A percentile compares a stretch with the other conserved stretches of the same genome.
Evolutionary conservation across 2,888 invertebrate species (phyloP).

Genomic region (Phyto melanocephala): DNA sequence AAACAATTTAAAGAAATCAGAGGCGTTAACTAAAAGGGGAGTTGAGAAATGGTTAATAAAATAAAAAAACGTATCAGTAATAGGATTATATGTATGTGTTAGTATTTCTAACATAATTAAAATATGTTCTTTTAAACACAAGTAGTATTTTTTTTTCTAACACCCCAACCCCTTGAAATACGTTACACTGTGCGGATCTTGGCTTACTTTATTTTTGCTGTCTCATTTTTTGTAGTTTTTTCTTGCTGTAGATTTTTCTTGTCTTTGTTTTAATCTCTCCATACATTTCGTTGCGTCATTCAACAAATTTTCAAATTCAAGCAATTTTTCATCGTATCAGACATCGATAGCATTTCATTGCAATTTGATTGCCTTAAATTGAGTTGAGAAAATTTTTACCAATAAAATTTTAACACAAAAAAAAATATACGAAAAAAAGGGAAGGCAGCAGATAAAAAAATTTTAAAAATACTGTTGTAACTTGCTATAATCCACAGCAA

Average conservation of each 20-base stretch:
- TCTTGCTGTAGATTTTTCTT: not conserved
- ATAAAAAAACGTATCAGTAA: too few species aligned
- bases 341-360: constrained; percentile 64
- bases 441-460: constrained; percentile 5
- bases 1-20: constrained; percentile 11
- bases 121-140: too few species aligned
- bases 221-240: constrained; percentile 14
- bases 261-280: constrained; percentile 37
- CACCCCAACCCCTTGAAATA: too few species aligned
- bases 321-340: constrained; percentile 64
- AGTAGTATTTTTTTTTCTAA: too few species aligned
- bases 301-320: constrained; percentile 65
- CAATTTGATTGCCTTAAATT: constrained; percentile 62
- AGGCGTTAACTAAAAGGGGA: not conserved
- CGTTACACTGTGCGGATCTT: too few species aligned
- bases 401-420: not conserved
- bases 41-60: too few species aligned
- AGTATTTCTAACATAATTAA: too few species aligned
- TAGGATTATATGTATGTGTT: too few species aligned
- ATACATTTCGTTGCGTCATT: constrained; percentile 61
- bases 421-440: not conserved
- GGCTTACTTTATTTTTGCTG: not conserved
- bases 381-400: constrained; percentile 56
- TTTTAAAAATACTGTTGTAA: constrained; percentile 2
- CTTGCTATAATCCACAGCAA: constrained; percentile 38